These are phyloP conservation scores for Tragelaphus imberbis DNA, from an alignment of 2,113 vertebrate species.

Conservation along the genomic window DNA sequence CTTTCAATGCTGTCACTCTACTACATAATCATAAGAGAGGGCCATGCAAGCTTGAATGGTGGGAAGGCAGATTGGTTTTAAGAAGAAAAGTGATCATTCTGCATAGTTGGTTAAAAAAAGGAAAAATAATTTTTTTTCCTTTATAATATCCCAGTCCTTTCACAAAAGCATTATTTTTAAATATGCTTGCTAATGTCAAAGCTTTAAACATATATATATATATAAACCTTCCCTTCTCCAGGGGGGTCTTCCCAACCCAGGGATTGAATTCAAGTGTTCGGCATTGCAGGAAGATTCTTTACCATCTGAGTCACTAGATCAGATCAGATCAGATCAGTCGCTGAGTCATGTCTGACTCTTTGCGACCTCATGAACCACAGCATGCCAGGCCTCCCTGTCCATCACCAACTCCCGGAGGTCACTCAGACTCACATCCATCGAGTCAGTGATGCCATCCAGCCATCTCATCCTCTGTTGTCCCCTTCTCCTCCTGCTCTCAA, in stretches of 20 bases:
- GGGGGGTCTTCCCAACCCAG: neutral
- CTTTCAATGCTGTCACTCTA: neutral
- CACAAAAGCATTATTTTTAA: conserved; percentile 70
- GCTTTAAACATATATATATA: conserved; percentile 57
- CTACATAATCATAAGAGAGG: neutral
- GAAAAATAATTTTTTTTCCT: conserved; percentile 57
- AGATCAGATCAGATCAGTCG: too few species aligned
- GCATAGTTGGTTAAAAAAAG: conserved; percentile 42
- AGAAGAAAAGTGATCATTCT: conserved; percentile 55
- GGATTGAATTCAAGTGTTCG: neutral
- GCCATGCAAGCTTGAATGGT: neutral
- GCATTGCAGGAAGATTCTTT: neutral
- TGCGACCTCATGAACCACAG: too few species aligned
- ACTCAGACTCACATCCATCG: too few species aligned
- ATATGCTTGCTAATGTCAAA: conserved; percentile 73
- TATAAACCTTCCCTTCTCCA: neutral
- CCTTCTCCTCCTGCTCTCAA: too few species aligned
- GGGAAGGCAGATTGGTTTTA: conserved; percentile 73
- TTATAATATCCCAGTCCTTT: conserved; percentile 67
- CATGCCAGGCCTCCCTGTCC: too few species aligned
- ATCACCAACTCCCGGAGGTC: too few species aligned
- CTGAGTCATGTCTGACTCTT: too few species aligned
- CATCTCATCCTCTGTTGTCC: too few species aligned
- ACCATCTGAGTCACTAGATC: neutral
- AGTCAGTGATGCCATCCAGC: too few species aligned